Evolutionary conservation across 2,113 vertebrate genomes (phyloP).

Genomic region (Heterochromis multidens): DNA sequence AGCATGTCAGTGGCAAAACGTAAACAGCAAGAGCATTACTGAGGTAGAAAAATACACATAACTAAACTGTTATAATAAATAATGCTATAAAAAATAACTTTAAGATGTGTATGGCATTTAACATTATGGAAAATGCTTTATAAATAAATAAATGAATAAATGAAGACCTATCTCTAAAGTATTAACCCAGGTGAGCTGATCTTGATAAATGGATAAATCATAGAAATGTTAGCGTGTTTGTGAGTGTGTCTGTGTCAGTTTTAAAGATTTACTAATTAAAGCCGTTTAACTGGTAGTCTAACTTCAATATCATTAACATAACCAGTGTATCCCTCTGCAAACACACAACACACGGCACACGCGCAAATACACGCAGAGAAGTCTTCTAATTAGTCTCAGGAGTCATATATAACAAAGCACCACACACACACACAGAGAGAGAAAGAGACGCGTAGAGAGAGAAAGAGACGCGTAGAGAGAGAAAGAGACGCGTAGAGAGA

Average conservation of each 20-base stretch:
- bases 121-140: not conserved
- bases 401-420: conserved; percentile 7
- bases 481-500: too few relatives aligned
- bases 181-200: not conserved
- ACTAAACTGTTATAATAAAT: not conserved
- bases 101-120: not conserved
- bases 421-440: not conserved
- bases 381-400: not conserved
- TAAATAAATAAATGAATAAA: too few relatives aligned
- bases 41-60: not conserved
- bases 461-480: not conserved
- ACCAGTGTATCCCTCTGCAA: not conserved
- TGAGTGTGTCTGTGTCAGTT: not conserved
- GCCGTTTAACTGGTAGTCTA: not conserved
- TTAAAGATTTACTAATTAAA: not conserved
- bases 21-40: not conserved
- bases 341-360: not conserved
- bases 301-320: not conserved
- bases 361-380: not conserved
- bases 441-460: too few relatives aligned
- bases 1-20: not conserved
- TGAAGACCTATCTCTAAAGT: too few relatives aligned
- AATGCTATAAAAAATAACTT: not conserved
- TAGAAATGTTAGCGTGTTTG: not conserved
- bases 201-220: not conserved